Evolutionary conservation across 2,113 vertebrate genomes (phyloP), one percentile per base, ranked within the genome.

Genomic region (Python bivittatus): DNA sequence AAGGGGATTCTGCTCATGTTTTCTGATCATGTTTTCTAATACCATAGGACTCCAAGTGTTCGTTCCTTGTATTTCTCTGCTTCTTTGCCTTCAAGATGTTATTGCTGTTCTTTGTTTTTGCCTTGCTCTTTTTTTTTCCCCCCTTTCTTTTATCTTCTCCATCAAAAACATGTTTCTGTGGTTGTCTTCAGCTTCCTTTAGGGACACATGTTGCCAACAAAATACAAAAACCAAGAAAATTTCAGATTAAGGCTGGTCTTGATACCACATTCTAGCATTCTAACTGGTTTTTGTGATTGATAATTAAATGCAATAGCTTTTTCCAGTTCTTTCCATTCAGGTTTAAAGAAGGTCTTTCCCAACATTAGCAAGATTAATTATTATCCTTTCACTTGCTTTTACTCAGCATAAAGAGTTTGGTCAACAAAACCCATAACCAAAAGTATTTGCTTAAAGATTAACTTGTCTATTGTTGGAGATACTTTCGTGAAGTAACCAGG

Each of bases 1-100:
- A 90, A 44, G 38, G 72, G 92, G 64, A 92, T 88, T 91, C 93
- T 42, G 57, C 33, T 57, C 79, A 90, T 38, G 23, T 90, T 56
- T 84, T 84, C 48, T 93, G 38, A 89, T 91, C 91, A 17, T 0
- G 22, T 92, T 94, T 95, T 94, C 90, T 72, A 56, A 11, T 22
- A 90, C 3, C 10, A 0, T 33, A 22, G 84, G 6, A 44, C 79
- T 95, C 95, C 1, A 92, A 86, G 92, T 85, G 61, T 11, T 53
- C 85, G 4, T 0, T 1, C 56, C 44, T 38, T 90, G 91, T 93
- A 0, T 1, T 84, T 27, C 89, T 86, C 90, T 92, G 0, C 0
- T 1, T 52, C 57, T 86, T 4, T 91, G 44, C 72, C 58, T 90
- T 57, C 33, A 5, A 54, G 48, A 38, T 60, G 64, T 22, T 20